Evolutionary conservation across 2,888 invertebrate genomes (phyloP).

Genomic region (Sipha maydis): DNA sequence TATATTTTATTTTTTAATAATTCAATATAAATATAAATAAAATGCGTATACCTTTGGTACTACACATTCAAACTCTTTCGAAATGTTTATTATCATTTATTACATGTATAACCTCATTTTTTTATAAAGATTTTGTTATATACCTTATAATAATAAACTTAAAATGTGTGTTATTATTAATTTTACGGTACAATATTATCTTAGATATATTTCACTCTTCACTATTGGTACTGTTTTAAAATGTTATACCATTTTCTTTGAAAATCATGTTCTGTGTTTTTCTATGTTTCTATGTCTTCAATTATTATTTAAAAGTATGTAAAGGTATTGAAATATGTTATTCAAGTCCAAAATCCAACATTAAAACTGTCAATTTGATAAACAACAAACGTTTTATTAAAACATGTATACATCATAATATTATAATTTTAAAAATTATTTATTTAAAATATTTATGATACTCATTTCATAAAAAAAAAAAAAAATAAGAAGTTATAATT

Average conservation of each 20-base stretch:
- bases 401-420: neutral
- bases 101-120: no score
- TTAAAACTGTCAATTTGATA: slow-evolving; percentile 42
- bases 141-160: no score
- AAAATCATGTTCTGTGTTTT: slow-evolving; percentile 14
- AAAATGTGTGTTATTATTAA: no score
- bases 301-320: neutral
- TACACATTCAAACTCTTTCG: no score
- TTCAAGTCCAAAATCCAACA: slow-evolving; percentile 27
- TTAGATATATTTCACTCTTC: neutral
- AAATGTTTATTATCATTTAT: no score
- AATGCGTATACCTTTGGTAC: no score
- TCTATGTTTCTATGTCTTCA: no score
- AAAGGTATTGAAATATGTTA: neutral
- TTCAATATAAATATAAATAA: no score
- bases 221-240: neutral
- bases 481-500: neutral
- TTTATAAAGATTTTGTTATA: no score
- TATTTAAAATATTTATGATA: neutral
- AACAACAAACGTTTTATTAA: slow-evolving; percentile 41
- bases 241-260: neutral
- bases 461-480: neutral
- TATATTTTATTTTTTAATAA: no score
- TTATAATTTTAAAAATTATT: neutral
- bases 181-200: neutral